These are phyloP conservation scores for Hypotaenidia philippensis DNA, from an alignment of 2,797 vertebrate genomes.

Conservation along the genomic window DNA sequence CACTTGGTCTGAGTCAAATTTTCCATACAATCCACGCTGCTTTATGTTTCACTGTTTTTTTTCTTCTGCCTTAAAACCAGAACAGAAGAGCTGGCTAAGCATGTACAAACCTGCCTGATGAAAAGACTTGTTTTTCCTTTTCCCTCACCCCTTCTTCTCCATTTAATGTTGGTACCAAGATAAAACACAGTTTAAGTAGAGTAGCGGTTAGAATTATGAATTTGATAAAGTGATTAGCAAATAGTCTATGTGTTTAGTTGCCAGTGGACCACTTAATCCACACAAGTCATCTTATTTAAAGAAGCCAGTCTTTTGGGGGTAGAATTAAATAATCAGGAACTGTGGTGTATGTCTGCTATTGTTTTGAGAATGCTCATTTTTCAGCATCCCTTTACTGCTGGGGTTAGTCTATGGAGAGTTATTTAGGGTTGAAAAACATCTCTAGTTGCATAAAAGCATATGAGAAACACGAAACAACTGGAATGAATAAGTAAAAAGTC, in stretches of 20 bases:
- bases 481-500: not conserved
- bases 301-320: not conserved
- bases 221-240: not conserved
- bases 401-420: not conserved
- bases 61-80: conserved; percentile 59
- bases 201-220: not conserved
- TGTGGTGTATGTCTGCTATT: not conserved
- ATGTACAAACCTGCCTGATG: conserved; percentile 74
- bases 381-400: not conserved
- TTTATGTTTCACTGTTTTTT: conserved; percentile 59
- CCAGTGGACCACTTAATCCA: not conserved
- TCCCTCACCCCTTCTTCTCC: conserved; percentile 10
- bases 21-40: conserved; percentile 77
- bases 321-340: not conserved
- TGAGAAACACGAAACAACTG: not conserved
- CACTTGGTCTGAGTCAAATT: conserved; percentile 75
- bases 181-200: conserved; percentile 9
- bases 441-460: not conserved
- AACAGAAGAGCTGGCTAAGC: conserved; percentile 61
- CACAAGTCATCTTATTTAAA: not conserved
- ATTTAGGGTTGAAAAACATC: not conserved
- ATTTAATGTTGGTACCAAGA: not conserved
- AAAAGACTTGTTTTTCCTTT: conserved; percentile 55
- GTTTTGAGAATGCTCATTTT: not conserved
- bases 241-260: not conserved